Conservation (phyloP, 2,888 invertebrate genomes). For the Eupithecia dodoneata region DNA sequence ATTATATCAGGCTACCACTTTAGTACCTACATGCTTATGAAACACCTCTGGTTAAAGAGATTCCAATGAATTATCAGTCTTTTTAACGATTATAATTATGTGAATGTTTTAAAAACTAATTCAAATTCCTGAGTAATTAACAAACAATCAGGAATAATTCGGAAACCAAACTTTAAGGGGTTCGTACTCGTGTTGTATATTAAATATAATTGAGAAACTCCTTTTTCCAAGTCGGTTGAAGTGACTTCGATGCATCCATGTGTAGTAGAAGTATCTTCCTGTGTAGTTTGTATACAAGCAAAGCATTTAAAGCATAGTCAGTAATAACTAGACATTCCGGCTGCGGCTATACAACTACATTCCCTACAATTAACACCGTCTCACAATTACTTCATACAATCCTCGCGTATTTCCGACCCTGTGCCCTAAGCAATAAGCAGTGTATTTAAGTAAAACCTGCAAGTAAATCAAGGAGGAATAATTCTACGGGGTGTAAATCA, state of each 20-base stretch:
- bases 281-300: neutral
- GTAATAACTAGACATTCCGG: neutral
- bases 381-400: constrained; percentile 23
- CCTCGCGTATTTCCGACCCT: constrained; percentile 23
- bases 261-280: neutral
- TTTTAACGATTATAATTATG: neutral
- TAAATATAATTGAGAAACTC: neutral
- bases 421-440: constrained; percentile 5
- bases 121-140: no score
- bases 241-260: neutral
- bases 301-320: neutral
- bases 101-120: no score
- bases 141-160: no score
- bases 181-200: no score
- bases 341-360: constrained; percentile 8
- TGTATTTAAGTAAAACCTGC: constrained; percentile 62
- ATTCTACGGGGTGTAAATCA: constrained; percentile 59
- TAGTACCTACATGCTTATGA: neutral
- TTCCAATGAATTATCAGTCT: neutral
- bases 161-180: no score
- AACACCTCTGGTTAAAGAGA: neutral
- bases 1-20: neutral
- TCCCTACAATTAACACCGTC: constrained; percentile 25
- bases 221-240: neutral
- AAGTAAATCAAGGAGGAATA: constrained; percentile 73